Conservation (phyloP, 2,113 vertebrate genomes). For the Catagonus wagneri region DNA sequence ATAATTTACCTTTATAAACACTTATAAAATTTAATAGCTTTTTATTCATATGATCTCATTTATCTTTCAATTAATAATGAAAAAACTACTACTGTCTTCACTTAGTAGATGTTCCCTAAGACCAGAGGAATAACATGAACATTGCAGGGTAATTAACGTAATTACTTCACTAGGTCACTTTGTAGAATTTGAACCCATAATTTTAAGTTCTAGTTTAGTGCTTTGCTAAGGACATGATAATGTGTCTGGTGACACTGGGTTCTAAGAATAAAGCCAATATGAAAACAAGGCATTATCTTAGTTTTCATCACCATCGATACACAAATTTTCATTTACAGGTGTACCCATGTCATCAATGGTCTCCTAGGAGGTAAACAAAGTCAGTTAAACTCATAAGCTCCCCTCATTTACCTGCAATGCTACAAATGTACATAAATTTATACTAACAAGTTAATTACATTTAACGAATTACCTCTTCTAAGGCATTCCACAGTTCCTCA, state of each 20-base stretch:
- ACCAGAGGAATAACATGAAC: background rate
- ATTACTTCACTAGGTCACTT: background rate
- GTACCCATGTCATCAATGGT: background rate
- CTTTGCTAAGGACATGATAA: background rate
- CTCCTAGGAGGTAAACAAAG: background rate
- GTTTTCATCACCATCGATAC: background rate
- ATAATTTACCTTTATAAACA: conserved; percentile 45
- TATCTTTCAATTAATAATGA: background rate
- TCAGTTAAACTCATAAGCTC: background rate
- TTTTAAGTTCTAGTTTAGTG: background rate
- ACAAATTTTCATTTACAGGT: no score
- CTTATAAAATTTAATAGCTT: background rate
- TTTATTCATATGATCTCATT: background rate
- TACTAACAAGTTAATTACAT: background rate
- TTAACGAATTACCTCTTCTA: conserved; percentile 91
- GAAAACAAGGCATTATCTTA: conserved; percentile 30
- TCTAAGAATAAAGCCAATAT: background rate
- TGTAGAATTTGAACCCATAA: background rate
- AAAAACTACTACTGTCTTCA: background rate
- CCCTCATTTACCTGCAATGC: background rate
- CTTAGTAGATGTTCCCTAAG: background rate
- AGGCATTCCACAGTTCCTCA: conserved; percentile 94
- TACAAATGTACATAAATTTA: background rate
- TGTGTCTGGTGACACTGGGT: background rate
- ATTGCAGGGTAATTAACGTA: background rate